Base-by-base conservation (phyloP, 2,888 invertebrate genomes). In the Xylota segnis region DNA sequence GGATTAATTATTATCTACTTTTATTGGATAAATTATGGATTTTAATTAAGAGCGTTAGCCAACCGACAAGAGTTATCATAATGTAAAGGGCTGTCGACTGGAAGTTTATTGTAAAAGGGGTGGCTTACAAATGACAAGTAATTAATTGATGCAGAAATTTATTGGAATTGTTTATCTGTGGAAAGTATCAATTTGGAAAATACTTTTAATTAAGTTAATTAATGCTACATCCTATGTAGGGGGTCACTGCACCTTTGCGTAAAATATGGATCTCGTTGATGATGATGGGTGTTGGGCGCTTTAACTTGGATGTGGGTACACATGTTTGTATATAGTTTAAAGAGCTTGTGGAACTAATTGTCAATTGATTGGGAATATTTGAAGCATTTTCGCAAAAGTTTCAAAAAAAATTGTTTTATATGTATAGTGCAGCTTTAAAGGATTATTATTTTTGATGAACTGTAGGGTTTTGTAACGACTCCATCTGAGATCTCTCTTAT, bases 1-100 rank as follows among this genome's bases (percentile, higher is more conserved):
- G 47, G 23, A 63, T 63, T 74, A 61, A 66, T 47, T 72, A 56
- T 56, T 72, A 83, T 78, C 68, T 29, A 56, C 50, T 58, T 78
- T 77, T 45, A 78, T 74, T 74, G 34, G 74, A 70, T 83, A 23
- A 83, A 74, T 83, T 83, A 83, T 78, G 74, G 74, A 74, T 78
- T 83, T 78, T 78, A 83, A 83, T 83, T 83, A 83, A 74, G 78
- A 68, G 68, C 83, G 71, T 59, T 54, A 77, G 77, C 54, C 40
- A 58, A 82, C 65, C 65, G 70, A 37, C 58, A 56, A 50, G 52
- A 65, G 71, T 52, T 68, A 68, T 83, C 72, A 72, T 29, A 59
- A 72, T 54, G 54, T 66, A 14, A 68, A 50, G 66, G 40, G 45
- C 37, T 72, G 72, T 71, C 83, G 50, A 72, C 66, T 52, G 59